Evolutionary conservation across 1,140 invertebrate genomes (phyloP).

Genomic region (Eumaeus atala): DNA sequence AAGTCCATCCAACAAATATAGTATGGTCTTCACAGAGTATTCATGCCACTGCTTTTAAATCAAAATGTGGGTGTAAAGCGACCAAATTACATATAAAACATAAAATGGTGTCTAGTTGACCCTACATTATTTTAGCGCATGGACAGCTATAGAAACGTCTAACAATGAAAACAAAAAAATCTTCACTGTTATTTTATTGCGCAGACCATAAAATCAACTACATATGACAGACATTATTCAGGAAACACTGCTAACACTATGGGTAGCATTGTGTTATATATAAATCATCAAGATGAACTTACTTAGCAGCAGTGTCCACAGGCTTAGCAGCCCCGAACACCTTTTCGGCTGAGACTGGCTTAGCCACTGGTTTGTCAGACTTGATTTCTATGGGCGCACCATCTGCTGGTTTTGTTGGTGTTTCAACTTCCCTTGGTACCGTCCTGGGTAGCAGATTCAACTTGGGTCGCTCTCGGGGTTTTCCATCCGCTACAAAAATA

Average conservation of each 20-base stretch:
- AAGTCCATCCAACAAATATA: no score
- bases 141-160: background rate
- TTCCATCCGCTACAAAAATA: slow-evolving; percentile 28
- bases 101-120: slow-evolving; percentile 52
- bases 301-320: slow-evolving; percentile 89
- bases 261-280: background rate
- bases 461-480: slow-evolving; percentile 79
- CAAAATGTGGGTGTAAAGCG: slow-evolving; percentile 55
- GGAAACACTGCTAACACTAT: no score
- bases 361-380: slow-evolving; percentile 44
- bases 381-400: slow-evolving; percentile 37
- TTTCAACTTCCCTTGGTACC: slow-evolving; percentile 75
- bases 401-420: slow-evolving; percentile 41
- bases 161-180: slow-evolving; percentile 16
- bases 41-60: no score
- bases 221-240: no score
- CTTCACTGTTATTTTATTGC: no score
- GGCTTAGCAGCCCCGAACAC: slow-evolving; percentile 95
- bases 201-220: no score
- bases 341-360: slow-evolving; percentile 76
- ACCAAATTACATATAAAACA: slow-evolving; percentile 37
- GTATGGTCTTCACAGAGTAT: no score
- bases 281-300: slow-evolving; percentile 20
- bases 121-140: slow-evolving; percentile 45
- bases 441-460: slow-evolving; percentile 84